Base-by-base conservation (phyloP, 2,113 vertebrate species). In the Sphaerodactylus townsendi region DNA sequence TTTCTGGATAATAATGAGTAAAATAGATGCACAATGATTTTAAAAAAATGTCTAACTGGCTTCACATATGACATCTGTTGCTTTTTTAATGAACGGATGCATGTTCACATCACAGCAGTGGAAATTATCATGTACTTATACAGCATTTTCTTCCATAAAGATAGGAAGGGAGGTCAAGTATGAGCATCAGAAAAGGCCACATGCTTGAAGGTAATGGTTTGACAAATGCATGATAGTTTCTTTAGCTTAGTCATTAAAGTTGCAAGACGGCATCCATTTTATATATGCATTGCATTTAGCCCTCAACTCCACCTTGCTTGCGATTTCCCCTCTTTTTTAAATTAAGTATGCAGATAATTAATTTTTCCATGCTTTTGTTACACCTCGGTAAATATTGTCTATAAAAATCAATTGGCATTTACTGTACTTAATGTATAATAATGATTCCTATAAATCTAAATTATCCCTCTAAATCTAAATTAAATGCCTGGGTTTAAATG, bases 391-490 rank as follows among this genome's bases (percentile, higher is more conserved):
- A 95, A 93, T 92, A 93, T 90, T 94, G 91, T 91, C 91, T 83
- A 85, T 90, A 93, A 93, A 95, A 95, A 93, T 93, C 92, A 94
- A 88, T 89, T 84, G 93, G 91, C 90, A 90, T 94, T 95, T 95
- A 95, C 93, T 94, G 87, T 91, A 91, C 86, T 93, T 94, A 92
- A 94, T 81, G 88, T 92, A 89, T 94, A 93, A 94, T 93, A 95
- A 95, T 80, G 73, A 90, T 91, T 92, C 92, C 92, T 94, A 94
- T 94, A 95, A 93, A 93, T 95, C 95, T 93, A 93, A 95, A 95
- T 94, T 92, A 94, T 94, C 91, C 91, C 85, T 85, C 93, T 95
- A 94, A 95, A 95, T 96, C 93, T 95, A 94, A 94, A 94, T 95
- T 93, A 94, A 95, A 94, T 92, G 94, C 88, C 89, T 53, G 80